phyloP scores from a whole-genome alignment of 2,888 invertebrate genomes.

The Camptogramma bilineatum region DNA sequence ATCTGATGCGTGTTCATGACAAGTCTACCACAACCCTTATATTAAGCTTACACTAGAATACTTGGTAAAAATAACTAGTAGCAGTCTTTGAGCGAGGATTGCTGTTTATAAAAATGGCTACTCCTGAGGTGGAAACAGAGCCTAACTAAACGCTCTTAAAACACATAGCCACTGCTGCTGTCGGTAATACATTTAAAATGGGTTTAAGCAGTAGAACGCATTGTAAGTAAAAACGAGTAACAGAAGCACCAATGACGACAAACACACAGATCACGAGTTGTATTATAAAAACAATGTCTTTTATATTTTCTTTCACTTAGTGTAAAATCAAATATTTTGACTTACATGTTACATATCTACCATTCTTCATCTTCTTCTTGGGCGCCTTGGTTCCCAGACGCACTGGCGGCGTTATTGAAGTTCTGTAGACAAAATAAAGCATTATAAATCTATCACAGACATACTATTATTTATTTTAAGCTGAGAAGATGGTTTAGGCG shows the following conservation, averaged over 20 bases:
- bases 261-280: conserved; percentile 66
- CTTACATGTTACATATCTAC: conserved; percentile 66
- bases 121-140: not conserved
- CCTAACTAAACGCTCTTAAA: not conserved
- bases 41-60: conserved; percentile 51
- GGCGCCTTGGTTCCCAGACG: conserved; percentile 59
- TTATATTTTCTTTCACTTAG: conserved; percentile 31
- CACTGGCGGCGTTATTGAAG: conserved; percentile 64
- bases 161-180: not conserved
- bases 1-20: conserved; percentile 15
- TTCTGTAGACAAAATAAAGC: conserved; percentile 55
- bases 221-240: conserved; percentile 31
- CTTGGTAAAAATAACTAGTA: conserved; percentile 52
- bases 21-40: conserved; percentile 42
- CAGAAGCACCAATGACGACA: conserved; percentile 68
- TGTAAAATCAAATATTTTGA: conserved; percentile 53
- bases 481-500: too few relatives aligned
- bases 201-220: not conserved
- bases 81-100: conserved; percentile 34
- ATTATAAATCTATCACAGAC: not conserved
- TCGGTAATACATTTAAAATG: not conserved
- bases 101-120: conserved; percentile 2
- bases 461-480: too few relatives aligned
- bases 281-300: conserved; percentile 51
- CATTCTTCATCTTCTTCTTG: conserved; percentile 85